Conservation (phyloP, 2,888 invertebrate species). For the Hypselothyrea guttata region DNA sequence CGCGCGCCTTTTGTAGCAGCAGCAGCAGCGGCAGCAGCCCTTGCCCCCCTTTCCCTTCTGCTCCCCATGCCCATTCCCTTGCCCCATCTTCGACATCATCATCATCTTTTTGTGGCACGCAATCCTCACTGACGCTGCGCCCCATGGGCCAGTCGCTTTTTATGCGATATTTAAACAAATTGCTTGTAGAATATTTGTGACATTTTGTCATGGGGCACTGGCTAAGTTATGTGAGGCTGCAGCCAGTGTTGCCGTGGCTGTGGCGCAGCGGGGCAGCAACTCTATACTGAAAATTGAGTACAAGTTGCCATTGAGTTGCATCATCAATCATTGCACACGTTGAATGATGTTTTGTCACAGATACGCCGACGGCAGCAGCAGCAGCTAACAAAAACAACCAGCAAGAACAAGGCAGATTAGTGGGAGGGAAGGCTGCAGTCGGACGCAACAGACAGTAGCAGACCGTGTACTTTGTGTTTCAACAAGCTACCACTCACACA, state of each 20-base stretch:
- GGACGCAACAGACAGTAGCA: too few species aligned
- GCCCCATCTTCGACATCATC: slow-evolving; percentile 12
- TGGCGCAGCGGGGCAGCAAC: slow-evolving; percentile 23
- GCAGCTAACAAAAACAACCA: slow-evolving; percentile 14
- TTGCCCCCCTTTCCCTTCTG: slow-evolving; percentile 3
- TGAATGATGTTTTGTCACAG: slow-evolving; percentile 78
- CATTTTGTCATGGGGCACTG: slow-evolving; percentile 69
- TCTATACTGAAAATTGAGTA: slow-evolving; percentile 75
- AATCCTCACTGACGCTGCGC: slow-evolving; percentile 50
- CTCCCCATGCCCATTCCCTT: not conserved
- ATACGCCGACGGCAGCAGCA: slow-evolving; percentile 63
- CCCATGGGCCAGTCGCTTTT: slow-evolving; percentile 58
- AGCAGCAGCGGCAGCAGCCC: slow-evolving; percentile 20
- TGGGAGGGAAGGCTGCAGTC: too few species aligned
- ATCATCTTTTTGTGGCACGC: slow-evolving; percentile 45
- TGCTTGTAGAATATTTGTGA: slow-evolving; percentile 78
- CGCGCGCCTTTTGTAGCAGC: slow-evolving; percentile 75
- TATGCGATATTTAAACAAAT: slow-evolving; percentile 79
- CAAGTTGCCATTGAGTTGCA: slow-evolving; percentile 76
- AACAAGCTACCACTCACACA: too few species aligned
- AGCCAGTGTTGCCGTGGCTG: slow-evolving; percentile 19
- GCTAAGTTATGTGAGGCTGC: slow-evolving; percentile 33
- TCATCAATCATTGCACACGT: slow-evolving; percentile 77
- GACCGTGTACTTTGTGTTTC: too few species aligned
- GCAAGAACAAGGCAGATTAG: too few species aligned